Conservation (phyloP, 2,113 vertebrate genomes). For the Perognathus longimembris region DNA sequence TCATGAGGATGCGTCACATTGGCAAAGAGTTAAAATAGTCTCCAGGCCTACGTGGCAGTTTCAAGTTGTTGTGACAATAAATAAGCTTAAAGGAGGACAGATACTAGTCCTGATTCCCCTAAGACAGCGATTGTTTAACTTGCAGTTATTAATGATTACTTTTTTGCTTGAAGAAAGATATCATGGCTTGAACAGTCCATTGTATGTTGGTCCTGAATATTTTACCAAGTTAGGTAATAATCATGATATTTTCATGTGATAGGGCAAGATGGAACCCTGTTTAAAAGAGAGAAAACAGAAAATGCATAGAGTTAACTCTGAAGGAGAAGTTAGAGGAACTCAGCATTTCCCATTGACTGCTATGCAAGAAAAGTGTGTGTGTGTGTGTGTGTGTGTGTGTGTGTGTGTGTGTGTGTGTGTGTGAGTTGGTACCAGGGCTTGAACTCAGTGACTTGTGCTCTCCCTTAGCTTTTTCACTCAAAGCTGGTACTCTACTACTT, state of each 20-base stretch:
- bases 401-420: too few relatives aligned
- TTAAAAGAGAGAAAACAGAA: background rate
- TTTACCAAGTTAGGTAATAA: background rate
- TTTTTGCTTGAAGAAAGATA: background rate
- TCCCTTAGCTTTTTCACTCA: too few relatives aligned
- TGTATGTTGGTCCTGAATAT: background rate
- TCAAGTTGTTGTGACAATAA: background rate
- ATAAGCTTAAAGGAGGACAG: background rate
- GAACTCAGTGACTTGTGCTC: too few relatives aligned
- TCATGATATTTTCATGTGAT: background rate
- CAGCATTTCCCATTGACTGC: background rate
- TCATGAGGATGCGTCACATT: background rate
- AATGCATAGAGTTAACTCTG: background rate
- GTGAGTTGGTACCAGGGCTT: too few relatives aligned
- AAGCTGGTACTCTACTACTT: too few relatives aligned
- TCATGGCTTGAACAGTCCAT: background rate
- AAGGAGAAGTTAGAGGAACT: background rate
- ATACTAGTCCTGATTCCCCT: background rate
- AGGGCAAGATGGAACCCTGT: background rate
- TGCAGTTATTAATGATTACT: background rate
- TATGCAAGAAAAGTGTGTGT: background rate
- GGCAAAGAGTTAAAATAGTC: conserved; percentile 1
- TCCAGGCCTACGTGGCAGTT: background rate
- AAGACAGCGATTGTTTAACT: background rate
- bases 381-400: too few relatives aligned